Evolutionary conservation across 2,888 invertebrate genomes (phyloP).

Genomic region (Hanleya hanleyi): DNA sequence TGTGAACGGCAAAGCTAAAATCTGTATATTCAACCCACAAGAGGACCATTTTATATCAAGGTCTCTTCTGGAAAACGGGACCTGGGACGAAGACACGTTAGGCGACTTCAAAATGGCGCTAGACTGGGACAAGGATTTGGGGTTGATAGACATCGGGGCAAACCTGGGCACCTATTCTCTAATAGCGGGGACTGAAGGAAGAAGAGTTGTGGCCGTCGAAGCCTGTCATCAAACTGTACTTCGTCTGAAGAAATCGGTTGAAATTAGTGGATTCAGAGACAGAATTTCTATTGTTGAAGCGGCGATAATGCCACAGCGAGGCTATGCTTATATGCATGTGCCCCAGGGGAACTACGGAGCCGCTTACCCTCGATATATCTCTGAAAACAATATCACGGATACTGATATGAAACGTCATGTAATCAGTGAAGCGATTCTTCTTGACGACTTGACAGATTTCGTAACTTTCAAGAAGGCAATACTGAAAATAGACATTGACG

Average conservation of each 20-base stretch:
- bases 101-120: background rate
- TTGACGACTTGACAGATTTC: background rate
- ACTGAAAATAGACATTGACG: background rate
- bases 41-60: background rate
- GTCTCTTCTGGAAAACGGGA: background rate
- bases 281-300: background rate
- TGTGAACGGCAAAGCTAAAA: background rate
- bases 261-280: background rate
- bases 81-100: background rate
- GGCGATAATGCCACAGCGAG: background rate
- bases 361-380: background rate
- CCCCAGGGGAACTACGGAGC: background rate
- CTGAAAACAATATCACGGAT: background rate
- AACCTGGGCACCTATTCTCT: constrained; percentile 3
- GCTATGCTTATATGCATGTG: background rate
- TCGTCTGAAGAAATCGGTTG: background rate
- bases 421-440: background rate
- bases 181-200: background rate
- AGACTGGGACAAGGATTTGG: background rate
- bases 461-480: background rate
- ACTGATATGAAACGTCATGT: background rate
- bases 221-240: background rate
- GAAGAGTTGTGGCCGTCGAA: background rate
- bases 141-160: constrained; percentile 7
- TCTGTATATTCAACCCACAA: background rate